These are phyloP conservation scores for Palloptera scutellata DNA, from an alignment of 2,888 invertebrate genomes.

Conservation along the genomic window DNA sequence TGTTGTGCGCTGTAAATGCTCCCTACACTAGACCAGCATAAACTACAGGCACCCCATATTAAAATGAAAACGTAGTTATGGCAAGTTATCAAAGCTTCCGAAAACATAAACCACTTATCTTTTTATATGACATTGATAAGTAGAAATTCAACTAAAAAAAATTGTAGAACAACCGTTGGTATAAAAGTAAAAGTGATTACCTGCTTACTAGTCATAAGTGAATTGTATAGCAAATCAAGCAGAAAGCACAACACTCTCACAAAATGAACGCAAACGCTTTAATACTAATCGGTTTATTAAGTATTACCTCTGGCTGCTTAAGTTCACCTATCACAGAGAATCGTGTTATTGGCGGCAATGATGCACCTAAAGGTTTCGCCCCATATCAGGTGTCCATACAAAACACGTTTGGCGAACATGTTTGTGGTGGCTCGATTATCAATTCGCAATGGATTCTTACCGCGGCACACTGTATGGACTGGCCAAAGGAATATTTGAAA, in stretches of 20 bases:
- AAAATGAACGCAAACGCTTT: conserved; percentile 1
- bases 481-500: conserved; percentile 49
- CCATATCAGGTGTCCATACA: conserved; percentile 62
- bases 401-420: conserved; percentile 51
- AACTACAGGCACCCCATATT: not conserved
- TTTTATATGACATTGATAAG: conserved; percentile 1
- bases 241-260: not conserved
- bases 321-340: conserved; percentile 29
- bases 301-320: not conserved
- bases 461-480: conserved; percentile 58
- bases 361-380: conserved; percentile 43
- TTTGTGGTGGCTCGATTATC: conserved; percentile 60
- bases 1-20: too few relatives aligned
- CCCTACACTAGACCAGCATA: too few relatives aligned
- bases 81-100: not conserved
- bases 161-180: not conserved
- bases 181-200: conserved; percentile 24
- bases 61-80: not conserved
- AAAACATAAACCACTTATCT: not conserved
- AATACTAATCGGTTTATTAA: not conserved
- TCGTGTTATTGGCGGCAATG: conserved; percentile 51
- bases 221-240: not conserved
- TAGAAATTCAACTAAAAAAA: not conserved
- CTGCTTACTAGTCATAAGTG: conserved; percentile 4
- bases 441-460: conserved; percentile 53